These are phyloP conservation scores for Chymomyza caudatula DNA, from an alignment of 2,888 invertebrate genomes.

Conservation along the genomic window DNA sequence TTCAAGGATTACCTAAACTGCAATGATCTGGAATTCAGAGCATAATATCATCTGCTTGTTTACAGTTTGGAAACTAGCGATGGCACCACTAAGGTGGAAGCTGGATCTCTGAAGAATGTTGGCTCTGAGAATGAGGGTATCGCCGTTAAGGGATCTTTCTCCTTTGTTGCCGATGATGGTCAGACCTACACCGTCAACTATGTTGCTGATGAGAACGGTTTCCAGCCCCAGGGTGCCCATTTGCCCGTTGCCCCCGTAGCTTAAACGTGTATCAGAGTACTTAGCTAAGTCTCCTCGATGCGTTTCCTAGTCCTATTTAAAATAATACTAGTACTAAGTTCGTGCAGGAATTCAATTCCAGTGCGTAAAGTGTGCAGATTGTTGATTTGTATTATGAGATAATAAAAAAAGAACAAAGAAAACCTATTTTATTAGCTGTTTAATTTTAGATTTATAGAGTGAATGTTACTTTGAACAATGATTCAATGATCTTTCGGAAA, in stretches of 20 bases:
- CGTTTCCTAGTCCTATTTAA: not conserved
- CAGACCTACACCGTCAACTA: constrained; percentile 80
- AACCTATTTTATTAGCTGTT: not conserved
- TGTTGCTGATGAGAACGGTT: constrained; percentile 76
- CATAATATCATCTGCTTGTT: not conserved
- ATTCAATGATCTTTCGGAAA: too few species aligned
- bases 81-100: constrained; percentile 36
- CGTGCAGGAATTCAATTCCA: not conserved
- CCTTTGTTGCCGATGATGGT: constrained; percentile 80
- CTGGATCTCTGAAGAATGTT: constrained; percentile 33
- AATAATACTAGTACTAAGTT: not conserved
- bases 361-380: not conserved
- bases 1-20: not conserved
- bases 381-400: not conserved
- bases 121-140: constrained; percentile 75
- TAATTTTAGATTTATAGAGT: not conserved
- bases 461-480: too few species aligned
- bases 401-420: not conserved
- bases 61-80: constrained; percentile 56
- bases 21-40: too few species aligned
- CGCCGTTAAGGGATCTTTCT: constrained; percentile 61
- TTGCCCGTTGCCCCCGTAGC: constrained; percentile 74
- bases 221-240: constrained; percentile 79
- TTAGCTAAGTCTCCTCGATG: not conserved
- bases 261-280: constrained; percentile 17